Conservation (phyloP, 2,797 vertebrate species). For the Danio albolineatus region DNA sequence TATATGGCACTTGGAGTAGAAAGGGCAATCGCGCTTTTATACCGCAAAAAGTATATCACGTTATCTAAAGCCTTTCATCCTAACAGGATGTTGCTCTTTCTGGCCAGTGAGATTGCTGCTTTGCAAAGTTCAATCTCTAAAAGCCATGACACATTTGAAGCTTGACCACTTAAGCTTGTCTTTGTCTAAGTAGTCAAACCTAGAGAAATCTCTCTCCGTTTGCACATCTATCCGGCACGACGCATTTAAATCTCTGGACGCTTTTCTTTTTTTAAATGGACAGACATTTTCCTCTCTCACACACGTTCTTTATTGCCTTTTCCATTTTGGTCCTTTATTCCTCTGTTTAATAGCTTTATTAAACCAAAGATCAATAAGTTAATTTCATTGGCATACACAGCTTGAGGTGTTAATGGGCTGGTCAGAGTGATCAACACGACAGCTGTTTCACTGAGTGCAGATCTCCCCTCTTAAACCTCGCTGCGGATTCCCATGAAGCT, state of each 20-base stretch:
- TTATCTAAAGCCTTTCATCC: conserved; percentile 48
- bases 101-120: conserved; percentile 38
- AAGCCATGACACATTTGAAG: conserved; percentile 56
- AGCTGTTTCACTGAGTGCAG: conserved; percentile 62
- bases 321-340: conserved; percentile 35
- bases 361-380: conserved; percentile 70
- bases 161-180: conserved; percentile 53
- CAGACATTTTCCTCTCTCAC: conserved; percentile 29
- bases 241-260: conserved; percentile 50
- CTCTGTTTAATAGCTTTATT: conserved; percentile 66
- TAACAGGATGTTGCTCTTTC: conserved; percentile 33
- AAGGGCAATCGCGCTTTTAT: conserved; percentile 55
- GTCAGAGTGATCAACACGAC: conserved; percentile 58
- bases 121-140: conserved; percentile 55
- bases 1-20: conserved; percentile 45
- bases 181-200: conserved; percentile 43
- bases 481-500: conserved; percentile 29
- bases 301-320: conserved; percentile 19
- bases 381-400: conserved; percentile 68
- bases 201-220: not conserved
- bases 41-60: conserved; percentile 49
- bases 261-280: conserved; percentile 34
- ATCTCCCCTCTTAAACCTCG: conserved; percentile 33
- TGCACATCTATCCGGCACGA: conserved; percentile 44
- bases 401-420: conserved; percentile 67